These are phyloP conservation scores for Hycleus phaleratus DNA, from an alignment of 1,140 invertebrate genomes.

Conservation along the genomic window DNA sequence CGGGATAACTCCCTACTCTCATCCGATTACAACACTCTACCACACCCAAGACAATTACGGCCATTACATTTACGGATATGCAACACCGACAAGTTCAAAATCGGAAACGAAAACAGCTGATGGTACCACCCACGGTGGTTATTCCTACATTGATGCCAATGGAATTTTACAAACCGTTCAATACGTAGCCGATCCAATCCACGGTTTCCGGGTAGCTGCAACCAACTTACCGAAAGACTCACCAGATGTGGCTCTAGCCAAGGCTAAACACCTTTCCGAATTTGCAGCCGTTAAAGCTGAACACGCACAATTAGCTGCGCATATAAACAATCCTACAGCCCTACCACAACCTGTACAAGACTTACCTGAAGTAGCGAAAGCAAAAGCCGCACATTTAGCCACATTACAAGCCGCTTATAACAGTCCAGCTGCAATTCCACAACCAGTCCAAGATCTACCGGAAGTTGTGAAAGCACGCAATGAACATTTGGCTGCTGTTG, in stretches of 20 bases:
- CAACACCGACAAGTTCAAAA: constrained; percentile 56
- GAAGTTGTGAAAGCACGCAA: constrained; percentile 33
- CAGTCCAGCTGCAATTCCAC: constrained; percentile 5
- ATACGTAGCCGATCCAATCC: constrained; percentile 58
- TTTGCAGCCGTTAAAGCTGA: constrained; percentile 31
- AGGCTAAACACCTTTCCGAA: constrained; percentile 33
- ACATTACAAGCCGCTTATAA: constrained; percentile 21
- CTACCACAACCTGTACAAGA: constrained; percentile 33
- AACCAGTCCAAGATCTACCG: constrained; percentile 33
- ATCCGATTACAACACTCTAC: constrained; percentile 44
- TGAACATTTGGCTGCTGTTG: constrained; percentile 34
- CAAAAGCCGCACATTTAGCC: constrained; percentile 34
- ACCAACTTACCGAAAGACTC: constrained; percentile 54
- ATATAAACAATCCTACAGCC: constrained; percentile 8
- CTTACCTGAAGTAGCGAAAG: constrained; percentile 33
- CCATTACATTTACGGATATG: constrained; percentile 59
- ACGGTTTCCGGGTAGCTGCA: constrained; percentile 59
- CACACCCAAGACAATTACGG: constrained; percentile 57
- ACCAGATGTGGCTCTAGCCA: constrained; percentile 36
- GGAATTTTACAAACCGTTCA: constrained; percentile 57
- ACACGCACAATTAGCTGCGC: constrained; percentile 24
- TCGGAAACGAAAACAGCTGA: constrained; percentile 55
- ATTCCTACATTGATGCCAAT: constrained; percentile 61
- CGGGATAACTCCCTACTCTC: constrained; percentile 25
- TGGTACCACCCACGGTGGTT: constrained; percentile 58